Conservation (phyloP, 1,140 invertebrate genomes). For the Colletes gigas region DNA sequence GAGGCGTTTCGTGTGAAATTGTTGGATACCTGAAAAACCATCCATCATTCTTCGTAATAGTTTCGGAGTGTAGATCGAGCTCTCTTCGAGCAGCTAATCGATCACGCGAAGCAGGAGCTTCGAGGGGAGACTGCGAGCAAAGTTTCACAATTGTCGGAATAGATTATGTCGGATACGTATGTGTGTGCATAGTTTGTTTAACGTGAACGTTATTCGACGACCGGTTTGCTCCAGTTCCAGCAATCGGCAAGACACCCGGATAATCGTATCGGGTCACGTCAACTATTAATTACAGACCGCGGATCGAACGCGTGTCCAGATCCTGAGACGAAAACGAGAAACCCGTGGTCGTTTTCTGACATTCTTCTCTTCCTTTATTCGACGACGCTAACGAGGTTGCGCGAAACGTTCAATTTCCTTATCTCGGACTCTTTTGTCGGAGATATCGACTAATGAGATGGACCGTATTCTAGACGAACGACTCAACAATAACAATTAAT, state of each 20-base stretch:
- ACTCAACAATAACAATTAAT: slow-evolving; percentile 3
- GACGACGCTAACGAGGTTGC: slow-evolving; percentile 3
- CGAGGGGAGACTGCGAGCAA: background rate
- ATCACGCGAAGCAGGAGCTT: slow-evolving; percentile 1
- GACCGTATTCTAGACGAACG: background rate
- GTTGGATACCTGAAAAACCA: background rate
- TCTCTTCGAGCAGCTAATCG: background rate
- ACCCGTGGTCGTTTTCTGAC: background rate
- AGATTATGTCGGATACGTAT: no score
- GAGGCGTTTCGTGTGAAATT: background rate
- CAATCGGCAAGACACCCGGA: background rate
- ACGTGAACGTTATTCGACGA: no score
- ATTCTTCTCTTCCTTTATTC: background rate
- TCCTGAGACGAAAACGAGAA: background rate
- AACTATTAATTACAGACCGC: background rate
- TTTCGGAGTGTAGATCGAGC: background rate
- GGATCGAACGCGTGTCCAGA: background rate
- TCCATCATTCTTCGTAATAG: slow-evolving; percentile 27
- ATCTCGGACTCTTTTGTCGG: background rate
- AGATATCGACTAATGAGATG: slow-evolving; percentile 5
- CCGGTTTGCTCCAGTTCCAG: background rate
- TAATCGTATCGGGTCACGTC: slow-evolving; percentile 8
- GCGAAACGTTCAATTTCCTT: slow-evolving; percentile 1
- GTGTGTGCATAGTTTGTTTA: no score
- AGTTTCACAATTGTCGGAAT: background rate